These are phyloP conservation scores for Proterorhinus semilunaris DNA, from an alignment of 2,113 vertebrate species.

Conservation along the genomic window DNA sequence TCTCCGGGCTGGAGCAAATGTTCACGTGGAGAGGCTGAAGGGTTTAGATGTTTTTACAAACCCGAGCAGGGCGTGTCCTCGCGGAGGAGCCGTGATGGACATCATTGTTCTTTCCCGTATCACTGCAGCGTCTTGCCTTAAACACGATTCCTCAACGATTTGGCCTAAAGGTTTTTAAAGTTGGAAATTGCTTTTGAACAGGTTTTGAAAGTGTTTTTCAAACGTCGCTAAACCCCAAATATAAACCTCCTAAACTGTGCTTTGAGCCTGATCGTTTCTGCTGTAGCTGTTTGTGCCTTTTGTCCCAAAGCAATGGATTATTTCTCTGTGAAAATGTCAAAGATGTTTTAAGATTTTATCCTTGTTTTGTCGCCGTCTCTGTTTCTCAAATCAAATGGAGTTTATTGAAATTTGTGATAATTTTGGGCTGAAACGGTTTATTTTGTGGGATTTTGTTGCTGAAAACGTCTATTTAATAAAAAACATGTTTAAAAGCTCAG, in stretches of 20 bases:
- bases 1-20: too few species aligned
- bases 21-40: too few species aligned
- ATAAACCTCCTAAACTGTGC: not conserved
- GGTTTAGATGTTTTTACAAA: too few species aligned
- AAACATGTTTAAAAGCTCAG: not conserved
- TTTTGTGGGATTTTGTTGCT: not conserved
- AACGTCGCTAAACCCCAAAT: not conserved
- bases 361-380: not conserved
- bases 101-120: too few species aligned
- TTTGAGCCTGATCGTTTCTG: not conserved
- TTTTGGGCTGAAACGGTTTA: not conserved
- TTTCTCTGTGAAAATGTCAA: not conserved
- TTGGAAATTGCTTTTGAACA: too few species aligned
- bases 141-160: too few species aligned
- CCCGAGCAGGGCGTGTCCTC: too few species aligned
- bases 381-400: not conserved
- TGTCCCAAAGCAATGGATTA: not conserved
- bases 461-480: constrained; percentile 1
- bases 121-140: too few species aligned
- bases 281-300: not conserved
- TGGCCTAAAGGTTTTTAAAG: too few species aligned
- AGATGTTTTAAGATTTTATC: not conserved
- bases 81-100: too few species aligned
- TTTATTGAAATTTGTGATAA: not conserved
- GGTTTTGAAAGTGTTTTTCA: too few species aligned